Evolutionary conservation across 2,113 vertebrate genomes (phyloP).

Genomic region (Silurus asotus): DNA sequence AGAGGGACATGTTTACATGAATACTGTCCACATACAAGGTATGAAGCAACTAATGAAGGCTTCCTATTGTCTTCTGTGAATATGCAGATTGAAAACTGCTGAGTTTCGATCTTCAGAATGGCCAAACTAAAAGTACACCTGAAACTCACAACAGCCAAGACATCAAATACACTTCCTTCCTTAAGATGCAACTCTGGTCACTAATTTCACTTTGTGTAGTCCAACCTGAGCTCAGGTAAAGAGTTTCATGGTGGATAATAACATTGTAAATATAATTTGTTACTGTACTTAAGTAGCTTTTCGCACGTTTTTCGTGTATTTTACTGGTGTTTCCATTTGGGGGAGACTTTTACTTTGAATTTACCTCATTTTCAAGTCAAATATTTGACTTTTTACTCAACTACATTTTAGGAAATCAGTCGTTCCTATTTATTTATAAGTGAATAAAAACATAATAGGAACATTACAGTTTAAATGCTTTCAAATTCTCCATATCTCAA

Average conservation of each 20-base stretch:
- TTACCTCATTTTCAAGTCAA: no score
- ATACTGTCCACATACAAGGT: neutral
- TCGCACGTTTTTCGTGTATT: no score
- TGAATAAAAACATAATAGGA: no score
- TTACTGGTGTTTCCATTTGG: no score
- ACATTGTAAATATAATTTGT: no score
- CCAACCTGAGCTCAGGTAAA: neutral
- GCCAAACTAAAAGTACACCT: slow-evolving; percentile 46
- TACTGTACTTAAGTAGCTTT: no score
- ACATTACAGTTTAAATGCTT: no score
- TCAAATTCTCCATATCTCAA: no score
- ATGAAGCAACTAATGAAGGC: slow-evolving; percentile 1
- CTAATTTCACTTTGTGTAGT: slow-evolving; percentile 61
- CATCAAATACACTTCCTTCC: slow-evolving; percentile 46
- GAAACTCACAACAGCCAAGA: slow-evolving; percentile 38
- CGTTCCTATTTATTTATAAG: no score
- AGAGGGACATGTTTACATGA: neutral
- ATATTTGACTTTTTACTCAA: no score
- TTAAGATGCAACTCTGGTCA: slow-evolving; percentile 54
- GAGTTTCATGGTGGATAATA: neutral
- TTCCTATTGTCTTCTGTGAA: neutral
- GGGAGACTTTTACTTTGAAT: no score
- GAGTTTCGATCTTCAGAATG: slow-evolving; percentile 16
- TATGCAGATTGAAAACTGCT: neutral
- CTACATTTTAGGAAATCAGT: no score